Percentiles rank a stretch among this genome's conserved stretches.
Conservation (phyloP, 2,113 vertebrate species). For the Bagarius yarrelli region DNA sequence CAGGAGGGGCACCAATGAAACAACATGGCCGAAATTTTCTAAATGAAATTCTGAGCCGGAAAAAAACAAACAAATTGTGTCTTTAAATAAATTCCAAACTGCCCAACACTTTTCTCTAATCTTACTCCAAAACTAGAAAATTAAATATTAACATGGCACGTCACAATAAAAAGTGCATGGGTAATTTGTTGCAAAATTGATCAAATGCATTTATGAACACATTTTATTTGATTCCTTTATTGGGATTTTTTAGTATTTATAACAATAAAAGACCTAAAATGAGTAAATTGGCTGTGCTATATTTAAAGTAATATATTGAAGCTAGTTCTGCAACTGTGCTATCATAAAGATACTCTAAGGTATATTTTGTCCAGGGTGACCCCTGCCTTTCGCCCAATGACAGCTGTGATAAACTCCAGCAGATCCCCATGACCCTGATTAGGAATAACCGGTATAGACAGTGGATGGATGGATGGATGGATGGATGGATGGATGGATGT, state of each 20-base stretch:
- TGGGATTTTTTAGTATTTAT: neutral
- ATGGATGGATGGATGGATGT: no score
- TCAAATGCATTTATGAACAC: neutral
- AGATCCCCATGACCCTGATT: no score
- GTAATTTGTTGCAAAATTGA: neutral
- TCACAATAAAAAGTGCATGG: neutral
- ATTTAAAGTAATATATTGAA: neutral
- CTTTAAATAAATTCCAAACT: neutral
- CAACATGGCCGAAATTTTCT: neutral
- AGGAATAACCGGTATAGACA: no score
- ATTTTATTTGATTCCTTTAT: neutral
- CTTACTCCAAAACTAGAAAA: neutral
- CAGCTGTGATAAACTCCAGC: no score
- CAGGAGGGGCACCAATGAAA: slow-evolving; percentile 1
- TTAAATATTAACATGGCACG: neutral
- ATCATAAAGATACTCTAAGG: no score
- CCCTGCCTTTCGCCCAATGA: no score
- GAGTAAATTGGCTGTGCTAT: neutral
- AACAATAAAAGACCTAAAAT: neutral
- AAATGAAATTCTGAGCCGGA: neutral
- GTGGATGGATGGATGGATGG: no score
- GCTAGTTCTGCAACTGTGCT: neutral
- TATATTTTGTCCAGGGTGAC: no score
- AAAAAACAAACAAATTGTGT: neutral
- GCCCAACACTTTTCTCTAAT: neutral